Evolutionary conservation across 2,797 vertebrate genomes (phyloP).

Genomic region (Lerista edwardsae): DNA sequence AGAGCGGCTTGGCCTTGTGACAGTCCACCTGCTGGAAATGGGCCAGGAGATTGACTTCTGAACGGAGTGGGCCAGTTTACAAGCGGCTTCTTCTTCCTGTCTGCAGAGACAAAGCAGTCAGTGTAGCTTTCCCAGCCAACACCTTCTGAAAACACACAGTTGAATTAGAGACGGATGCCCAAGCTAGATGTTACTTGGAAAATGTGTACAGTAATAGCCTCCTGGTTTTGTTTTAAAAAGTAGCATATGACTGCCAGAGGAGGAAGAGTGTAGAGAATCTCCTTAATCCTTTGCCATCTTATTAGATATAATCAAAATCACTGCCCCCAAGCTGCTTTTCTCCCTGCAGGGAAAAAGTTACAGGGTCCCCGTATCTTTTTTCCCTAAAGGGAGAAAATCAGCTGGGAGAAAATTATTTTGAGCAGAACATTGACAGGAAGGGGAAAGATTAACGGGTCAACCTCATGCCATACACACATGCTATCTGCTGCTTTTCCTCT

Average conservation of each 20-base stretch:
- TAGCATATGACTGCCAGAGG: neutral
- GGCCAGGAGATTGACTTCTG: slow-evolving; percentile 16
- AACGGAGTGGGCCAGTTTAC: slow-evolving; percentile 34
- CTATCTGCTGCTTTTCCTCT: neutral
- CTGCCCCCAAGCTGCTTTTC: neutral
- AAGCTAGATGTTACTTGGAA: neutral
- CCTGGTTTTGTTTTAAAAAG: neutral
- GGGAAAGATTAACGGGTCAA: too few relatives aligned
- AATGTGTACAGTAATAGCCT: neutral
- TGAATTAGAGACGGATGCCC: neutral
- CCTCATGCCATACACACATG: too few relatives aligned
- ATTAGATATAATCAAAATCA: too few relatives aligned
- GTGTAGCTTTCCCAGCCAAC: neutral
- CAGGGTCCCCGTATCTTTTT: neutral
- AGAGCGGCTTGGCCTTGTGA: slow-evolving; percentile 24
- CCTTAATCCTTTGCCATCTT: neutral
- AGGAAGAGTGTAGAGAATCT: neutral
- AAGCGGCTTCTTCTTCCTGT: slow-evolving; percentile 46
- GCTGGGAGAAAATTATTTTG: neutral
- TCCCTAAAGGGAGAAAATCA: neutral
- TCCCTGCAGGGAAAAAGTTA: too few relatives aligned
- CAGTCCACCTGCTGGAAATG: slow-evolving; percentile 38
- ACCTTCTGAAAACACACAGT: neutral
- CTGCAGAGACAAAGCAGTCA: slow-evolving; percentile 59
- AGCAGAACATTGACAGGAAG: neutral